phyloP scores from a whole-genome alignment of 2,888 invertebrate species.

The Agrotis clavis region DNA sequence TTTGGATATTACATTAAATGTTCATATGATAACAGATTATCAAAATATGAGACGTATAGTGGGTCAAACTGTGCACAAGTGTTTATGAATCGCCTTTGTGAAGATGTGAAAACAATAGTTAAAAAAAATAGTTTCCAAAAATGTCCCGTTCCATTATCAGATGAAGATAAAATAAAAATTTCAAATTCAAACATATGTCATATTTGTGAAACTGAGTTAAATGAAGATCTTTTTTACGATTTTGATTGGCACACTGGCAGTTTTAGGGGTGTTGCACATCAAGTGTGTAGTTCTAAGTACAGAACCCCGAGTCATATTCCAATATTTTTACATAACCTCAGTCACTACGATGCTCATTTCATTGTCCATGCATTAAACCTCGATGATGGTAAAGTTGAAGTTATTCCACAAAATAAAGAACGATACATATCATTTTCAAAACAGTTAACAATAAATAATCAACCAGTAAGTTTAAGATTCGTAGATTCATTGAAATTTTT shows the following conservation, averaged over 20 bases:
- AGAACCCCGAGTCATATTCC: slow-evolving; percentile 44
- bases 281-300: slow-evolving; percentile 61
- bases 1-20: too few relatives aligned
- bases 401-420: slow-evolving; percentile 68
- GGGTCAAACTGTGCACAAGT: too few relatives aligned
- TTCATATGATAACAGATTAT: too few relatives aligned
- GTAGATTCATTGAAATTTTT: slow-evolving; percentile 14
- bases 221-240: slow-evolving; percentile 40
- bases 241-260: slow-evolving; percentile 61
- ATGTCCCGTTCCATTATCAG: slow-evolving; percentile 12
- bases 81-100: slow-evolving; percentile 59
- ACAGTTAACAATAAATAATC: slow-evolving; percentile 32
- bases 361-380: slow-evolving; percentile 65
- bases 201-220: slow-evolving; percentile 47
- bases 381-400: slow-evolving; percentile 33
- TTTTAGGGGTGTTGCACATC: slow-evolving; percentile 64
- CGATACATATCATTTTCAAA: slow-evolving; percentile 71
- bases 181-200: slow-evolving; percentile 19
- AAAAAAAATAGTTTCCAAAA: slow-evolving; percentile 25
- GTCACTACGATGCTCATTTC: slow-evolving; percentile 69
- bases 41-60: slow-evolving; percentile 46
- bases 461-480: slow-evolving; percentile 18
- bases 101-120: slow-evolving; percentile 51
- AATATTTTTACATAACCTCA: slow-evolving; percentile 61
- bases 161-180: slow-evolving; percentile 15